A percentile compares a stretch with the other conserved stretches of the same genome.
phyloP scores from a whole-genome alignment of 1,140 invertebrate species.

The Nymphalis io region DNA sequence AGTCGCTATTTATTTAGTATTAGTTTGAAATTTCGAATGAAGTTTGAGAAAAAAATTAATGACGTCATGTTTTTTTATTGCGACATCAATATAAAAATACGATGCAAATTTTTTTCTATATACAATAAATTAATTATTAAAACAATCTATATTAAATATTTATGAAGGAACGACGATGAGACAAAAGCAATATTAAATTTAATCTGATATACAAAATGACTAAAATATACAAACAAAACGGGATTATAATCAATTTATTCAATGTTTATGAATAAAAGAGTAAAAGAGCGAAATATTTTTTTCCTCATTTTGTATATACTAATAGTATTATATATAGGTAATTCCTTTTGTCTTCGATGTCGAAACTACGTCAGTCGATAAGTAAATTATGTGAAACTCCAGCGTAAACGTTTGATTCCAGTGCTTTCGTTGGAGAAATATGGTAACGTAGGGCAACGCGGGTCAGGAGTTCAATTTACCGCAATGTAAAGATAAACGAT shows the following conservation, averaged over 20 bases:
- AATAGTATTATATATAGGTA: neutral
- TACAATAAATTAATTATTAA: too few relatives aligned
- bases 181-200: too few relatives aligned
- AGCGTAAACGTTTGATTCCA: constrained; percentile 27
- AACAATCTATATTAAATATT: too few relatives aligned
- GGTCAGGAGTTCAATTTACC: constrained; percentile 53
- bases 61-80: too few relatives aligned
- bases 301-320: neutral
- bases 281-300: neutral
- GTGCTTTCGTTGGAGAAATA: constrained; percentile 34
- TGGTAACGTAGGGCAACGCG: constrained; percentile 39
- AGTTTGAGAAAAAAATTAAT: too few relatives aligned
- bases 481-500: constrained; percentile 48
- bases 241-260: too few relatives aligned
- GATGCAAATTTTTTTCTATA: too few relatives aligned
- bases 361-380: constrained; percentile 19
- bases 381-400: constrained; percentile 30
- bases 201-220: too few relatives aligned
- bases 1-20: neutral
- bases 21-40: neutral
- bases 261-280: neutral
- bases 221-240: too few relatives aligned
- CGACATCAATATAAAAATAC: too few relatives aligned
- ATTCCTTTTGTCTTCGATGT: constrained; percentile 2
- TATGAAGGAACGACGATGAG: too few relatives aligned